Conservation (phyloP, 1,140 invertebrate genomes). For the Heterodera carotae region DNA sequence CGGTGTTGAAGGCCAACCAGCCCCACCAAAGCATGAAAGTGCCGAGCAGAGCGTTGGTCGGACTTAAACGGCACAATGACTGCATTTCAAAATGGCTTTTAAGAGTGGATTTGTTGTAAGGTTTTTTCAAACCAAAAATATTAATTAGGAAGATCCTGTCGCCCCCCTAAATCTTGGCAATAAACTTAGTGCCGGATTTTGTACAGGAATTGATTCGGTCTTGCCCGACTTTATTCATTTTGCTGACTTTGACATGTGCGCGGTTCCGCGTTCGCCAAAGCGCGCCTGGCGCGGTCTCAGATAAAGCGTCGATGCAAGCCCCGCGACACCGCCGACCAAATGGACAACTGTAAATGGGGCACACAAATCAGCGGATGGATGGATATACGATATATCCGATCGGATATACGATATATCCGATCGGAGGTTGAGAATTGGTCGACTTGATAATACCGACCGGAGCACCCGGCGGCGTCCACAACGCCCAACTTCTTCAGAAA, state of each 20-base stretch:
- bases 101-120: not conserved
- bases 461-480: conserved; percentile 82
- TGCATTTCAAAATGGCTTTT: not conserved
- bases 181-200: no score
- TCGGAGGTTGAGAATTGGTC: no score
- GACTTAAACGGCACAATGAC: conserved; percentile 81
- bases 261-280: conserved; percentile 36
- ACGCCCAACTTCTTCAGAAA: conserved; percentile 79
- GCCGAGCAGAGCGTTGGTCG: conserved; percentile 86
- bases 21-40: conserved; percentile 82
- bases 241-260: conserved; percentile 31
- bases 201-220: no score
- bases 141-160: no score
- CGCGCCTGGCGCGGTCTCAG: conserved; percentile 75
- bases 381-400: no score
- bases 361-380: no score
- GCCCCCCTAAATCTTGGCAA: no score
- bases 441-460: no score
- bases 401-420: no score
- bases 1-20: conserved; percentile 91
- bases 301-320: conserved; percentile 84
- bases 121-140: not conserved
- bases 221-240: no score
- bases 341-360: conserved; percentile 77
- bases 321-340: conserved; percentile 77